Base-by-base conservation (phyloP, 2,888 invertebrate genomes). In the Orthonevra nobilis region DNA sequence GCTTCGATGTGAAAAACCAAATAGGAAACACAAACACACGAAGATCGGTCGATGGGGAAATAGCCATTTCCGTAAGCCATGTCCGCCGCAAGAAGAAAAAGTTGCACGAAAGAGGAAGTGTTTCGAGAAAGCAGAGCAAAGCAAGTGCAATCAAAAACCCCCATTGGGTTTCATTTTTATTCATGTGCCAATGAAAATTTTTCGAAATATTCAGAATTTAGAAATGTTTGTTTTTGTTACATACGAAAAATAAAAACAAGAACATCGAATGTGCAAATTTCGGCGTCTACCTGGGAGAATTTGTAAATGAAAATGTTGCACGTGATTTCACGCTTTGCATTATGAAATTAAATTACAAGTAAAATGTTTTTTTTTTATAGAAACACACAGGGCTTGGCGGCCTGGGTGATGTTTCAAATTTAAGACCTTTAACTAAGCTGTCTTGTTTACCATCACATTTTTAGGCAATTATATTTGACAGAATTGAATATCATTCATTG, bases 201-300 rank as follows among this genome's bases (percentile, higher is more conserved):
- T 68, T 61, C 28, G 46, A 74, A 68, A 74, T 40, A 28, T 68
- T 54, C 60, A 58, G 32, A 68, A 60, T 74, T 74, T 54, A 74
- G 60, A 68, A 61, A 74, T 68, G 52, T 46, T 74, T n/a, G n/a
- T n/a, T n/a, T n/a, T n/a, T n/a, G n/a, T n/a, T 40, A 44, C 32
- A 52, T 6, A 9, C n/a, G 46, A 44, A n/a, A 23, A 30, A 34
- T 20, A 19, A 15, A 30, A 40, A 26, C n/a, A 26, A 15, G 0
- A 3, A 17, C 26, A 42, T 40, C 36, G 30, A 36, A 26, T 48
- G 34, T 34, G 52, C 52, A 7, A 64, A 52, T 42, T 52, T 52
- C 20, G 32, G 32, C 63, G 50, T 10, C 9, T n/a, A n/a, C n/a
- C n/a, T n/a, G 4, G 2, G 6, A 7, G 7, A 19, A 50, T 30